Conservation (phyloP, 1,140 invertebrate genomes). For the Drosophila ambigua region DNA sequence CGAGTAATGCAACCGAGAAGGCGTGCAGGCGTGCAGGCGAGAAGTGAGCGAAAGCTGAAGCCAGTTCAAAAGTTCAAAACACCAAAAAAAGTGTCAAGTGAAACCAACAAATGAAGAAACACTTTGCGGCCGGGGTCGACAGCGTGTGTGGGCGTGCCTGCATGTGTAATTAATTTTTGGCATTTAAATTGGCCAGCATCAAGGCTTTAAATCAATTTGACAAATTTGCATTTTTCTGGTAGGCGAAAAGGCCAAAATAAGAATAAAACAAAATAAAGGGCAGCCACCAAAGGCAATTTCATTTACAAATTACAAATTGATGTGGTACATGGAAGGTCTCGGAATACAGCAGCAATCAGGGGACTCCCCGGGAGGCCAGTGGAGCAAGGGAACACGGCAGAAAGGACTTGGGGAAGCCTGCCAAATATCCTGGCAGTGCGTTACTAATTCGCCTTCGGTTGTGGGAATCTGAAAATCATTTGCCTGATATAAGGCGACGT, state of each 20-base stretch:
- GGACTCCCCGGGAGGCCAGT: not conserved
- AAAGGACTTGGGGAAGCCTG: slow-evolving; percentile 15
- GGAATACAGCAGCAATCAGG: slow-evolving; percentile 37
- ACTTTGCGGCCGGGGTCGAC: not conserved
- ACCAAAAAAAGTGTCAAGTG: slow-evolving; percentile 33
- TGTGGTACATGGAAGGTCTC: slow-evolving; percentile 43
- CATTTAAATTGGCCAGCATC: slow-evolving; percentile 69
- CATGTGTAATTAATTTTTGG: slow-evolving; percentile 77
- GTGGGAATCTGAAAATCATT: slow-evolving; percentile 29
- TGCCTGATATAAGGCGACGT: slow-evolving; percentile 38
- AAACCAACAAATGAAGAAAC: slow-evolving; percentile 11
- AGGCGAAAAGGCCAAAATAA: slow-evolving; percentile 16
- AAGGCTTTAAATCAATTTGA: slow-evolving; percentile 77
- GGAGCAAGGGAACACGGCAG: not conserved
- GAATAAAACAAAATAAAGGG: slow-evolving; percentile 40
- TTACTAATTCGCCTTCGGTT: slow-evolving; percentile 17
- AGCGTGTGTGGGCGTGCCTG: slow-evolving; percentile 17
- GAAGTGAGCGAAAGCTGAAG: slow-evolving; percentile 6
- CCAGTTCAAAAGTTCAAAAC: slow-evolving; percentile 42
- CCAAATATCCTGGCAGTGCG: slow-evolving; percentile 26
- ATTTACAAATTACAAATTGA: slow-evolving; percentile 80
- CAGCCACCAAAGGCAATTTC: slow-evolving; percentile 63
- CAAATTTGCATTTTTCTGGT: slow-evolving; percentile 72
- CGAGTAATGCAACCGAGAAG: slow-evolving; percentile 13
- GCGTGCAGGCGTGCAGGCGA: slow-evolving; percentile 6